These are phyloP conservation scores for Amphipoea lucens DNA, from an alignment of 2,888 invertebrate genomes.

Conservation along the genomic window DNA sequence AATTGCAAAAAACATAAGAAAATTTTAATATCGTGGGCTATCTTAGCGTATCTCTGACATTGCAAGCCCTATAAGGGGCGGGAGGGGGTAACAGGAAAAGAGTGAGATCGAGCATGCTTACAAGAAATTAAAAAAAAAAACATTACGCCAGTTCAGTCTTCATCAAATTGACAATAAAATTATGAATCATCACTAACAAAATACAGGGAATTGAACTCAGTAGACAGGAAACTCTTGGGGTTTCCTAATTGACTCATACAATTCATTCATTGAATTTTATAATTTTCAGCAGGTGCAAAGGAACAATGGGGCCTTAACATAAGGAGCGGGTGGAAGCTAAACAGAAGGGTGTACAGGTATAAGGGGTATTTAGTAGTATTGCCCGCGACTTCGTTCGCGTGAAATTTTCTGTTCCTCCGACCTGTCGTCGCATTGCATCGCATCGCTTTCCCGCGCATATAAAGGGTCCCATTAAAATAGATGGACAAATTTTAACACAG, in stretches of 20 bases:
- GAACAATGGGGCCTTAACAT: not conserved
- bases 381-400: not conserved
- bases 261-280: slow-evolving; percentile 1
- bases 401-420: not conserved
- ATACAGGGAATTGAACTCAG: slow-evolving; percentile 24
- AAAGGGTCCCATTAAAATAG: too few species aligned
- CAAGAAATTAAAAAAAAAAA: not conserved
- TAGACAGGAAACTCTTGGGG: not conserved
- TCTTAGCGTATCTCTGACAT: not conserved
- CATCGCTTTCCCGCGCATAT: too few species aligned
- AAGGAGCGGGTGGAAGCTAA: not conserved
- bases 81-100: too few species aligned
- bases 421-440: not conserved
- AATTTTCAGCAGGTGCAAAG: not conserved
- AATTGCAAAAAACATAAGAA: too few species aligned
- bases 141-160: not conserved
- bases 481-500: too few species aligned
- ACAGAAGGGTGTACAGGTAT: not conserved
- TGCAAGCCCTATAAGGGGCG: not conserved
- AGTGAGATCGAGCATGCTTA: not conserved
- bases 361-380: not conserved
- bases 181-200: slow-evolving; percentile 18
- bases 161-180: not conserved
- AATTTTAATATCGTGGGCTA: too few species aligned
- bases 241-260: slow-evolving; percentile 6